These are phyloP conservation scores for Monoplex corrugatus DNA, from an alignment of 2,888 invertebrate species.

Conservation along the genomic window DNA sequence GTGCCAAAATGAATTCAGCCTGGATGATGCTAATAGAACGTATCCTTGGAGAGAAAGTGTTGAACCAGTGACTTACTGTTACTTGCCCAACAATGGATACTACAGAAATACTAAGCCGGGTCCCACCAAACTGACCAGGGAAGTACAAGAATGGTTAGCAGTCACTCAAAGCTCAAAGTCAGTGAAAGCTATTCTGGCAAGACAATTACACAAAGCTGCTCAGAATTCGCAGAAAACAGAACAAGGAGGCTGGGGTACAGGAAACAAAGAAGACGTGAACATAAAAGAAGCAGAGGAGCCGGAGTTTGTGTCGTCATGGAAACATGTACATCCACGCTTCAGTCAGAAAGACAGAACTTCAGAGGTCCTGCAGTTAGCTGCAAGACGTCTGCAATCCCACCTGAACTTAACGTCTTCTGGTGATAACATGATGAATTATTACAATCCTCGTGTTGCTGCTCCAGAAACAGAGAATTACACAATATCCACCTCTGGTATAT, in stretches of 20 bases:
- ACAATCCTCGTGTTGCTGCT: background rate
- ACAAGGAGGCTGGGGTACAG: background rate
- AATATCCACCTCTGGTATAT: background rate
- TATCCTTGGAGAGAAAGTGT: constrained; percentile 71
- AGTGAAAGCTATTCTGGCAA: constrained; percentile 55
- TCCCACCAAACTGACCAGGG: constrained; percentile 47
- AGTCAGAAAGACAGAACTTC: background rate
- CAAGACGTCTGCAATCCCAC: constrained; percentile 13
- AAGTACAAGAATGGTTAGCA: constrained; percentile 67
- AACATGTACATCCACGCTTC: background rate
- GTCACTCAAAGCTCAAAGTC: constrained; percentile 66
- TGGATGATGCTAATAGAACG: constrained; percentile 44
- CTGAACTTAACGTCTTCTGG: background rate
- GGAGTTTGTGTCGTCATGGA: background rate
- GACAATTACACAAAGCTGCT: constrained; percentile 63
- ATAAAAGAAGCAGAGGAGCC: background rate
- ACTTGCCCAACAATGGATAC: constrained; percentile 71
- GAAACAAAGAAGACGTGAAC: background rate
- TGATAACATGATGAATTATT: background rate
- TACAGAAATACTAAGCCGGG: constrained; percentile 70
- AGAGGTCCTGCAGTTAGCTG: background rate
- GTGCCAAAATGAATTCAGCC: constrained; percentile 51
- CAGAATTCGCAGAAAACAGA: background rate
- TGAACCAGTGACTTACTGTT: constrained; percentile 72
- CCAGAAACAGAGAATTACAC: background rate